Percentiles rank a stretch among this genome's conserved stretches.
Evolutionary conservation across 2,113 vertebrate species (phyloP).

Genomic region (Scomber japonicus): DNA sequence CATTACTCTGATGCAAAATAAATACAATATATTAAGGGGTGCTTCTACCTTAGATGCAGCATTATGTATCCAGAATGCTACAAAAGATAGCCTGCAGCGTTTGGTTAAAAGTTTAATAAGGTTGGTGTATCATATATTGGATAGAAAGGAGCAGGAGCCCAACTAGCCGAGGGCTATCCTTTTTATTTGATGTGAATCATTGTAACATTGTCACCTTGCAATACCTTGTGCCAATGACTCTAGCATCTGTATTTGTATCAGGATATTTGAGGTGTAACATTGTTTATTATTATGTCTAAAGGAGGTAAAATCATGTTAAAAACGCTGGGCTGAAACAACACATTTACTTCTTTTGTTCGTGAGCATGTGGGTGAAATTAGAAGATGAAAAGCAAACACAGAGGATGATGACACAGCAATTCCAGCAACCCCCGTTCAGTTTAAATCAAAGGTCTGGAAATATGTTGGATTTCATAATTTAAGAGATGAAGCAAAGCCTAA

Average conservation of each 20-base stretch:
- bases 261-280: background rate
- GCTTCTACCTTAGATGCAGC: background rate
- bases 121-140: conserved; percentile 10
- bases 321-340: background rate
- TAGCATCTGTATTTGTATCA: background rate
- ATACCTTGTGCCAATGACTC: conserved; percentile 24
- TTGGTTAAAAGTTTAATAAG: conserved; percentile 63
- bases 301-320: background rate
- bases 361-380: conserved; percentile 15
- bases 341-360: background rate
- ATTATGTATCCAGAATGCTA: conserved; percentile 34
- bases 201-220: conserved; percentile 13
- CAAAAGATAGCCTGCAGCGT: conserved; percentile 49
- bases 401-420: conserved; percentile 5
- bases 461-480: background rate
- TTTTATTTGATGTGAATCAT: conserved; percentile 46
- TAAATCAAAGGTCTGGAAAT: background rate
- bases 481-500: background rate
- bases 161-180: conserved; percentile 34
- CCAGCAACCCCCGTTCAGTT: background rate
- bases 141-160: conserved; percentile 38
- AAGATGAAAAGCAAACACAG: conserved; percentile 18
- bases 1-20: conserved; percentile 31
- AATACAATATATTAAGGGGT: conserved; percentile 2
- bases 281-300: conserved; percentile 1